These are phyloP conservation scores for Motacilla alba DNA, from an alignment of 2,113 vertebrate genomes.

Conservation along the genomic window DNA sequence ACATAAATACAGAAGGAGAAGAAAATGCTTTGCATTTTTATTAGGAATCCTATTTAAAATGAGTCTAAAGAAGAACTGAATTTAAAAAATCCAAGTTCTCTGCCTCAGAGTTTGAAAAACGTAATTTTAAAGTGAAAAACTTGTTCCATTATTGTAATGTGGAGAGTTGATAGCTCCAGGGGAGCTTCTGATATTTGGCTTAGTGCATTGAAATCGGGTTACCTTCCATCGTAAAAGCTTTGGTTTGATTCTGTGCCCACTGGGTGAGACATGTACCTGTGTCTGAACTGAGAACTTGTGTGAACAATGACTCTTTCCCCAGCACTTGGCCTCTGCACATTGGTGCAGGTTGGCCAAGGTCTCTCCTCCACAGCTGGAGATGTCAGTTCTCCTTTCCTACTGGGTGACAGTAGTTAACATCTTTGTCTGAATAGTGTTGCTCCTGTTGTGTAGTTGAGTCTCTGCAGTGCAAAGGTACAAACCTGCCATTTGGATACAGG, in stretches of 20 bases:
- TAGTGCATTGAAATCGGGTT: neutral
- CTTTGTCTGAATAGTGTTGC: neutral
- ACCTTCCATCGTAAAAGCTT: neutral
- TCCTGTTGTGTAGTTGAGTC: neutral
- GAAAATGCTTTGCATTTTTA: neutral
- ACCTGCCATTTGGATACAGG: neutral
- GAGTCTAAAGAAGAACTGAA: neutral
- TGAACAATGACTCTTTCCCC: neutral
- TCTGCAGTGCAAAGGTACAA: neutral
- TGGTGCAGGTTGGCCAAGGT: neutral
- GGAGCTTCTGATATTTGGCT: neutral
- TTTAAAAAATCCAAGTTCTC: neutral
- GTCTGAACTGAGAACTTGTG: conserved; percentile 11
- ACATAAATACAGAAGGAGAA: neutral
- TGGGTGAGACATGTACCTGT: neutral
- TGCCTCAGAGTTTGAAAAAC: neutral
- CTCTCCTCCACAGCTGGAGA: neutral
- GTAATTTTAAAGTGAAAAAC: neutral
- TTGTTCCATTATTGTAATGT: neutral
- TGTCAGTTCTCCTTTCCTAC: neutral
- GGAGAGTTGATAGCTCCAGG: neutral
- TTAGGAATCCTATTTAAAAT: neutral
- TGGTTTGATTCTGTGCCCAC: neutral
- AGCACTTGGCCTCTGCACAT: neutral
- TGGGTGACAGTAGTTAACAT: neutral